phyloP scores from a whole-genome alignment of 1,140 invertebrate species.

The Ooceraea biroi region DNA sequence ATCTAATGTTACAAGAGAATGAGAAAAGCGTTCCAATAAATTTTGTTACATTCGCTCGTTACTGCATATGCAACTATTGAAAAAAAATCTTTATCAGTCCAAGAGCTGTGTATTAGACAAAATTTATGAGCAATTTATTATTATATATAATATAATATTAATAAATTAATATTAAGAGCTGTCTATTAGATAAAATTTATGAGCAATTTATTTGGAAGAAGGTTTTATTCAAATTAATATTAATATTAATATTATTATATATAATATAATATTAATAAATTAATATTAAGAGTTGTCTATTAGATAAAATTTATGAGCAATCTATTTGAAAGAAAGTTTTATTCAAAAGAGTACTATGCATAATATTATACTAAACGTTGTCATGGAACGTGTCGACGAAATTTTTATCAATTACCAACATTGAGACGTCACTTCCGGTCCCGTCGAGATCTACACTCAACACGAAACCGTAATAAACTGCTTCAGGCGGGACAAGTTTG shows the following conservation, averaged over 20 bases:
- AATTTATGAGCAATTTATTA: not conserved
- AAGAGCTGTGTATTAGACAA: not conserved
- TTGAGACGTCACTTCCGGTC: no score
- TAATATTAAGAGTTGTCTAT: not conserved
- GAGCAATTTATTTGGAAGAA: constrained; percentile 4
- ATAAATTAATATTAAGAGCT: no score
- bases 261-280: no score
- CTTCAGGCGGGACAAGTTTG: not conserved
- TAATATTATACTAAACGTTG: no score
- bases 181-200: not conserved
- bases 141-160: no score
- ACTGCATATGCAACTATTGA: not conserved
- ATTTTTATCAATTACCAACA: not conserved
- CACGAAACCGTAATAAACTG: not conserved
- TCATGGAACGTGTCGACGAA: no score
- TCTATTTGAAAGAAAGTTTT: constrained; percentile 1
- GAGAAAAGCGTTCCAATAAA: constrained; percentile 1
- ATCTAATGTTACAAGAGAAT: not conserved
- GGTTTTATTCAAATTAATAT: not conserved
- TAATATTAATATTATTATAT: no score
- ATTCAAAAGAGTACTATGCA: not conserved
- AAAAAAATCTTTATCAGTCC: no score
- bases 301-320: not conserved
- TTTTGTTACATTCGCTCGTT: not conserved
- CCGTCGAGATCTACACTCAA: not conserved